Conservation (phyloP, 1,140 invertebrate species). For the Caerostris darwini region DNA sequence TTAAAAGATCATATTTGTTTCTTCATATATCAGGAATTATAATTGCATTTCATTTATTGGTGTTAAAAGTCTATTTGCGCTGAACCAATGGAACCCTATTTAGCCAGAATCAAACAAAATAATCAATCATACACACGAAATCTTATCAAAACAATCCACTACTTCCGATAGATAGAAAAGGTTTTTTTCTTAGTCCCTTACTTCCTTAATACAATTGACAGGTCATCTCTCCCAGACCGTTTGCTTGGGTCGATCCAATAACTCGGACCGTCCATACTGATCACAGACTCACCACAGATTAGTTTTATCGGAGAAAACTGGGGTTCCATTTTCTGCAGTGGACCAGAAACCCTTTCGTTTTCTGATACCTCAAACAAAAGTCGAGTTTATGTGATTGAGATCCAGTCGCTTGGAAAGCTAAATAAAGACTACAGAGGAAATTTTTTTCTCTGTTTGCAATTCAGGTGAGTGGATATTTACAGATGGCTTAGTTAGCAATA, state of each 20-base stretch:
- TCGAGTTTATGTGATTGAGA: background rate
- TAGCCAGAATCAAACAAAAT: background rate
- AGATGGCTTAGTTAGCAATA: background rate
- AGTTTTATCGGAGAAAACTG: background rate
- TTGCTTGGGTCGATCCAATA: background rate
- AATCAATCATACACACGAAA: background rate
- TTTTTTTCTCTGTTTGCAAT: background rate
- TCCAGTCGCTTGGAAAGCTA: background rate
- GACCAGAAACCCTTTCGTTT: background rate
- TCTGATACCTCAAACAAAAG: slow-evolving; percentile 2
- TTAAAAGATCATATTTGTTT: too few species aligned
- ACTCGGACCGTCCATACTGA: background rate
- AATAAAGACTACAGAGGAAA: background rate
- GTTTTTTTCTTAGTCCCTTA: background rate
- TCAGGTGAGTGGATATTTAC: background rate
- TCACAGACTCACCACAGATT: background rate
- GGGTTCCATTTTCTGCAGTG: background rate
- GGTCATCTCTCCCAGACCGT: background rate
- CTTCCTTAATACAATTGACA: background rate
- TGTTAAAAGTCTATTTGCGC: too few species aligned
- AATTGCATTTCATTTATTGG: too few species aligned
- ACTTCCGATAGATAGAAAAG: background rate
- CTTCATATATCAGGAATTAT: too few species aligned
- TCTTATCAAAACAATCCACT: background rate
- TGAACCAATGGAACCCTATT: too few species aligned